Percentiles rank a stretch among this genome's conserved stretches.
Conservation (phyloP, 2,888 invertebrate species). For the Mantis religiosa region DNA sequence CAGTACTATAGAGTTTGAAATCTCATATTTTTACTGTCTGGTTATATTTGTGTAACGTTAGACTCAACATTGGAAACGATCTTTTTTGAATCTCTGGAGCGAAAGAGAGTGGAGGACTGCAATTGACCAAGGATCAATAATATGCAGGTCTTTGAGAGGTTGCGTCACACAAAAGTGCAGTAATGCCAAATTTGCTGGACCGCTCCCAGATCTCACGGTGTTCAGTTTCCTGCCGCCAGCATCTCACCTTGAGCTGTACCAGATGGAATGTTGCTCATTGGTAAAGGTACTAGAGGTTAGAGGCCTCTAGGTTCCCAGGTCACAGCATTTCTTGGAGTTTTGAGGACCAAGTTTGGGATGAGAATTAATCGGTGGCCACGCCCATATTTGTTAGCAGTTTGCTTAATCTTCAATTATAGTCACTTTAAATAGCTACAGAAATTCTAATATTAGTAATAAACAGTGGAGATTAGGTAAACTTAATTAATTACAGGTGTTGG, state of each 20-base stretch:
- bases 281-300: background rate
- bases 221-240: background rate
- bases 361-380: background rate
- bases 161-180: background rate
- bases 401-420: too few relatives aligned
- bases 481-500: too few relatives aligned
- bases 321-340: background rate
- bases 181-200: background rate
- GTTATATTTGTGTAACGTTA: too few relatives aligned
- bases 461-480: too few relatives aligned
- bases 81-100: background rate
- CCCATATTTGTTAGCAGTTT: too few relatives aligned
- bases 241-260: too few relatives aligned
- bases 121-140: background rate
- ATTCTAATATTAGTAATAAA: too few relatives aligned
- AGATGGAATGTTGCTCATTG: background rate
- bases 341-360: background rate
- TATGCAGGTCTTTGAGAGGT: background rate
- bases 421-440: too few relatives aligned
- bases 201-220: background rate
- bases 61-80: too few relatives aligned
- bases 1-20: too few relatives aligned
- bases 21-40: too few relatives aligned
- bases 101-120: background rate
- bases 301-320: background rate